Conservation (phyloP, 2,888 invertebrate species). For the Drosophila incognita region DNA sequence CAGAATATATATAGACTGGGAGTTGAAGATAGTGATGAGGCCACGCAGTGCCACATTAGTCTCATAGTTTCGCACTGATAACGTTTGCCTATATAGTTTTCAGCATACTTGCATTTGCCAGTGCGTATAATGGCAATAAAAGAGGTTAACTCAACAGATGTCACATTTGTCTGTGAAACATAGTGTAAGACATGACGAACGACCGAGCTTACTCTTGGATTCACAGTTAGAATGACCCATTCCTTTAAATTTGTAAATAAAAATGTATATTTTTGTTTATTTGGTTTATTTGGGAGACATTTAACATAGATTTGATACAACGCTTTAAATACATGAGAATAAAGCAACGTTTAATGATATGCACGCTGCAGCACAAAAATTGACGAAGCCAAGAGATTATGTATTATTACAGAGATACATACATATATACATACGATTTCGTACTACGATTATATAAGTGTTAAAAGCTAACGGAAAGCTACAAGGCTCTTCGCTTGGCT, state of each 20-base stretch:
- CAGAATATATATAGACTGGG: slow-evolving; percentile 1
- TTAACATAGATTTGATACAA: slow-evolving; percentile 15
- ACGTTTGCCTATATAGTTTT: slow-evolving; percentile 2
- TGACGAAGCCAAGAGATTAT: slow-evolving; percentile 21
- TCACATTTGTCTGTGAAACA: background rate
- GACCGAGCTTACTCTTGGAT: background rate
- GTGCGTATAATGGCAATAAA: background rate
- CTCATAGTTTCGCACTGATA: slow-evolving; percentile 7
- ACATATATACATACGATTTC: slow-evolving; percentile 67
- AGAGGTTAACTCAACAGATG: slow-evolving; percentile 2
- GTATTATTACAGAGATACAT: slow-evolving; percentile 56
- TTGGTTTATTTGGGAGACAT: slow-evolving; percentile 25
- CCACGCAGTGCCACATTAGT: slow-evolving; percentile 2
- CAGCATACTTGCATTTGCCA: background rate
- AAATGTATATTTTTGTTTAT: slow-evolving; percentile 19
- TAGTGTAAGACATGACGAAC: background rate
- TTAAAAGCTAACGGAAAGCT: slow-evolving; percentile 67
- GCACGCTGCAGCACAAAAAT: slow-evolving; percentile 12
- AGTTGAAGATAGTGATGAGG: slow-evolving; percentile 9
- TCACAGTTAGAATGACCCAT: background rate
- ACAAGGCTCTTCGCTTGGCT: slow-evolving; percentile 71
- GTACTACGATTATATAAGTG: slow-evolving; percentile 53
- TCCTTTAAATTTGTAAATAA: background rate
- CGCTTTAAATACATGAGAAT: slow-evolving; percentile 21
- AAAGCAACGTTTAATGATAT: slow-evolving; percentile 25